These are phyloP conservation scores for Monoplex corrugatus DNA, from an alignment of 2,888 invertebrate genomes.

Conservation along the genomic window DNA sequence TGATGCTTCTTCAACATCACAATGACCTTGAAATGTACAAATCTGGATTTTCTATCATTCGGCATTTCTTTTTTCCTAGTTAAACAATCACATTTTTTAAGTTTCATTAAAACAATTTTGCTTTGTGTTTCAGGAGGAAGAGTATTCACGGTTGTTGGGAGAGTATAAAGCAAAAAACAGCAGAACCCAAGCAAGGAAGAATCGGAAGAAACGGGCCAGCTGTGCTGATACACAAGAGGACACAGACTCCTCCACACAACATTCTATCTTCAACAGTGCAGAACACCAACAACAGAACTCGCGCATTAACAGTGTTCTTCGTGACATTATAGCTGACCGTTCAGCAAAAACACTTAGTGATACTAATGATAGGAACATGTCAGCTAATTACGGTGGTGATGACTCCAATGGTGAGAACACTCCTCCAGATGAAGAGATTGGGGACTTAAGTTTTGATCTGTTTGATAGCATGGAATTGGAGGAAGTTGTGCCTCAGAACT, in stretches of 20 bases:
- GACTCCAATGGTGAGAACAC: conserved; percentile 18
- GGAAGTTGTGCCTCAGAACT: neutral
- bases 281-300: conserved; percentile 29
- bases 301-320: neutral
- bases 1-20: too few relatives aligned
- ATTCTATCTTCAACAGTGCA: neutral
- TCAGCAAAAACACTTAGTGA: too few relatives aligned
- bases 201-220: neutral
- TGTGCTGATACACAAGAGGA: neutral
- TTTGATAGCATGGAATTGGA: neutral
- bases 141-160: neutral
- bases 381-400: too few relatives aligned
- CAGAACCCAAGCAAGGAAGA: neutral
- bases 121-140: conserved; percentile 2
- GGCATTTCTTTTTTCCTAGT: neutral
- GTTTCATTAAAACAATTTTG: neutral
- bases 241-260: neutral
- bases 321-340: too few relatives aligned
- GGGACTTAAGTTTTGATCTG: neutral
- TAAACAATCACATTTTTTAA: neutral
- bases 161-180: neutral
- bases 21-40: too few relatives aligned
- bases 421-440: neutral
- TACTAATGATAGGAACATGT: too few relatives aligned
- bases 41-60: neutral